Evolutionary conservation across 2,113 vertebrate genomes (phyloP).

Genomic region (Gymnobelideus leadbeateri): DNA sequence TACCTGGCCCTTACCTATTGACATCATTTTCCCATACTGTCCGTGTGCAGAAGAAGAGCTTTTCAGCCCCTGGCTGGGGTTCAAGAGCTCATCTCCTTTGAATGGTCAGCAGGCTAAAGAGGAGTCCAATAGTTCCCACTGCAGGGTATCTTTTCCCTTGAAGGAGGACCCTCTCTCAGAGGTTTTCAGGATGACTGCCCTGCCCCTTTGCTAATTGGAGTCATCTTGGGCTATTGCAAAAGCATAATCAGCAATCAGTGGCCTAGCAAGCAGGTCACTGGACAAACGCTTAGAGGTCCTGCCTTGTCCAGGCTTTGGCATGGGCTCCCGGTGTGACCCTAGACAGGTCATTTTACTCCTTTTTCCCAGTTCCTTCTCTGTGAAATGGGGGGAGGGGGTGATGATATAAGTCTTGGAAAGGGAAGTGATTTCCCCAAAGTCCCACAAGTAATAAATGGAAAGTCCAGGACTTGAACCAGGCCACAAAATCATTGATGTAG

Average conservation of each 20-base stretch:
- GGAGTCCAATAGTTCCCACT: not conserved
- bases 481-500: not conserved
- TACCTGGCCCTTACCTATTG: not conserved
- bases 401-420: not conserved
- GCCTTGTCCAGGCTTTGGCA: constrained; percentile 13
- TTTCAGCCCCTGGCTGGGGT: not conserved
- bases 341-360: constrained; percentile 14
- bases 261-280: not conserved
- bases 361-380: constrained; percentile 20
- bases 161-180: not conserved
- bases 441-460: not conserved
- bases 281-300: constrained; percentile 18
- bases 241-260: not conserved
- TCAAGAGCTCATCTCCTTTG: not conserved
- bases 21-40: not conserved
- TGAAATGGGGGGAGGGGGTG: constrained; percentile 41
- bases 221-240: not conserved
- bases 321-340: not conserved
- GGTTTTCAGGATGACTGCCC: constrained; percentile 2
- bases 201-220: constrained; percentile 7
- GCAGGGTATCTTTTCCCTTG: not conserved
- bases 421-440: not conserved
- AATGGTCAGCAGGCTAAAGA: not conserved
- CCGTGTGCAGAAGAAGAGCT: not conserved
- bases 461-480: not conserved